Base-by-base conservation (phyloP, 2,113 vertebrate species). In the Leucopternis melanops region DNA sequence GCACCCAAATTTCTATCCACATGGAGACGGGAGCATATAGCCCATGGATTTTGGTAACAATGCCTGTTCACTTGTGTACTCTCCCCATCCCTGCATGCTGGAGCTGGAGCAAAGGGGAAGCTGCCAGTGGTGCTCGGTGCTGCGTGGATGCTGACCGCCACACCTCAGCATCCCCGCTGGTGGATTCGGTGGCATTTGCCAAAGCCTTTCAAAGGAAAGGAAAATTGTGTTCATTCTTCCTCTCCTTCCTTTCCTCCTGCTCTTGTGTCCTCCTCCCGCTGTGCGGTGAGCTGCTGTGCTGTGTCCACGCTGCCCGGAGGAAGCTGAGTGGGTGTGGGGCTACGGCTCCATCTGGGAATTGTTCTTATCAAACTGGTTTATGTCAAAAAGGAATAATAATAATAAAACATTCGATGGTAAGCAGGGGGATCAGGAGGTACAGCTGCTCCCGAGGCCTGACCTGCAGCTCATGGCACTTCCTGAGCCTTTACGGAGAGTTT, bases 81-180 rank as follows among this genome's bases (percentile, higher is more conserved):
- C 42, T 77, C 42, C 55, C 62, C 67, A 34, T 9, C 36, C 36
- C 50, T 62, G 26, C 0, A 0, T 25, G 65, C 10, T 54, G 59
- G 55, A 42, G 66, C 86, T 69, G 83, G 40, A 54, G 61, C 50
- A 15, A 17, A 83, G n/a, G 62, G 9, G 38, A 73, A 34, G 50
- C 59, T 0, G 0, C 32, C 4, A 1, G 50, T 0, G 1, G 32
- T 45, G 69, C 73, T 59, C 0, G 0, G 44, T 44, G 54, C 81
- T 67, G 25, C 27, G 10, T 3, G 3, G 62, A 11, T 34, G 54
- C 55, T 25, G 29, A 6, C 34, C 3, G 2, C 62, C 22, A 16
- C 67, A 83, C 55, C 80, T 94, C 31, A 16, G 49, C 69, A 40
- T 66, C 25, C 16, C 77, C 2, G 0, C 31, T n/a, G 44, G 6